These are phyloP conservation scores for Heliocidaris erythrogramma DNA, from an alignment of 35 echinoderm and acorn worm species.

Conservation along the genomic window DNA sequence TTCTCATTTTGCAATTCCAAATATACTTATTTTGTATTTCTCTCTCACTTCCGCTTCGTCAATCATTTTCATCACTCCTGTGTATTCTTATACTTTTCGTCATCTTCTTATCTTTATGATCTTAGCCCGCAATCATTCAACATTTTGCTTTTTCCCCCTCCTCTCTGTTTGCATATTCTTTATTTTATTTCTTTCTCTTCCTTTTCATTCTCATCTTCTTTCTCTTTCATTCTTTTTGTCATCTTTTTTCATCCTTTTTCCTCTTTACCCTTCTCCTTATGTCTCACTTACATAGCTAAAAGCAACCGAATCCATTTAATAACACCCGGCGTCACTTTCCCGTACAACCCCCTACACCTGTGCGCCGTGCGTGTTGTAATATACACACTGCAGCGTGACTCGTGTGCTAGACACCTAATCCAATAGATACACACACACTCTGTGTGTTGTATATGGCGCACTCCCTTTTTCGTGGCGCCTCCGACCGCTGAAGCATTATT, in stretches of 20 bases:
- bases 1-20: neutral
- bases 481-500: neutral
- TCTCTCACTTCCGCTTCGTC: neutral
- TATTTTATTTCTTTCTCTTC: neutral
- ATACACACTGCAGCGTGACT: neutral
- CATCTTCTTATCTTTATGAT: neutral
- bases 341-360: neutral
- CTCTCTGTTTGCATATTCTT: neutral
- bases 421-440: neutral
- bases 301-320: constrained; percentile 2
- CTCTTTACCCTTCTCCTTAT: neutral
- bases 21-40: neutral
- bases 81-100: neutral
- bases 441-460: neutral
- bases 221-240: neutral
- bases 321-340: neutral
- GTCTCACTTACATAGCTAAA: constrained; percentile 25
- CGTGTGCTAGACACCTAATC: neutral
- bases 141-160: neutral
- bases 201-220: neutral
- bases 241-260: too few species aligned
- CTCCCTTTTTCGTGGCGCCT: neutral
- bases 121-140: too few species aligned
- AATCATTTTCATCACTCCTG: neutral
- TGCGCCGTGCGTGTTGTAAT: neutral